Evolutionary conservation across 2,797 vertebrate genomes (phyloP), one percentile per base, ranked within the genome.

Genomic region (Sebastes oblongus): DNA sequence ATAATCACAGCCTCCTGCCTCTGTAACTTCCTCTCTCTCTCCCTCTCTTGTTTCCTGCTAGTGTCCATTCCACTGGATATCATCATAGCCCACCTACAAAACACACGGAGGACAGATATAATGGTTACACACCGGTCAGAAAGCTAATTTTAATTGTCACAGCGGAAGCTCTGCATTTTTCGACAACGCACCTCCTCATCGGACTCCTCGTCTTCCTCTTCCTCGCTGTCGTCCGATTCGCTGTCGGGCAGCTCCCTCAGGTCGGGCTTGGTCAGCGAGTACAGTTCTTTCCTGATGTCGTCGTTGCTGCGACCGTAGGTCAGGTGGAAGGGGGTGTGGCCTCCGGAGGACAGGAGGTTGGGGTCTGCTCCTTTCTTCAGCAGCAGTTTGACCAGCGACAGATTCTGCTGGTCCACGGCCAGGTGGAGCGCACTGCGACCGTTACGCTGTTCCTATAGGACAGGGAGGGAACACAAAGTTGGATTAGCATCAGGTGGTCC

Each of bases 331-430:
- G 98, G 96, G 2, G 97, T 97, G 92, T 98, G 97, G 60, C 98
- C 98, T 25, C 98, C 97, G 12, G 97, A 99, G 56, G 97, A 98
- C 24, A 98, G 94, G 87, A 96, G 96, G 93, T 99, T 98, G 66
- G 97, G 96, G 0, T 99, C 95, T 0, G 98, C 98, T 1, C 97
- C 97, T 5, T 96, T 95, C 65, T 93, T 94, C 84, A 99, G 87
- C 84, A 99, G 88, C 75, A 99, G 96, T 0, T 94, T 94, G 77
- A 99, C 98, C 73, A 99, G 91, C 0, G 95, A 93, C 4, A 96
- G 91, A 75, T 98, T 98, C 95, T 98, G 98, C 79, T 98, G 95
- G 89, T 99, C 98, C 1, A 99, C 98, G 0, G 98, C 98, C 27
- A 99, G 93, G 83, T 99, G 98, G 39, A 99, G 96, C 0, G 97